Evolutionary conservation across 2,113 vertebrate species (phyloP).

Genomic region (Pygoscelis antarcticus): DNA sequence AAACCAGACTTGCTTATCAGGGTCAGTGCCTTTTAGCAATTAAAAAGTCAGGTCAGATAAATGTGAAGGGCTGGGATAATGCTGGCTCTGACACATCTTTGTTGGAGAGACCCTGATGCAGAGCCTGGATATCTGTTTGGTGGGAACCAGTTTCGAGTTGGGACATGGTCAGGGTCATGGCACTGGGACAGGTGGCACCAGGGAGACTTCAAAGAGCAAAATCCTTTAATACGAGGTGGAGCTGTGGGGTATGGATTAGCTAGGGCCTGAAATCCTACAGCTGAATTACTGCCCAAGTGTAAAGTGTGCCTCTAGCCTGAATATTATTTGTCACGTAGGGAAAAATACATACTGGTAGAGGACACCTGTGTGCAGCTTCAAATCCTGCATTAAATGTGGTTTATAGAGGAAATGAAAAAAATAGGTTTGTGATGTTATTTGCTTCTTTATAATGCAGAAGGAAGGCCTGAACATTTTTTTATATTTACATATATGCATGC

Average conservation of each 20-base stretch:
- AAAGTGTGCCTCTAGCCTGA: background rate
- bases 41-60: conserved; percentile 3
- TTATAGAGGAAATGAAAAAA: background rate
- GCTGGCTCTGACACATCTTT: background rate
- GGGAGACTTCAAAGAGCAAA: background rate
- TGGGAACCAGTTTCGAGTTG: background rate
- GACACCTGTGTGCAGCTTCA: background rate
- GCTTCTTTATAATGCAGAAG: background rate
- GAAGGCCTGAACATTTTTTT: background rate
- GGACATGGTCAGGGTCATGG: background rate
- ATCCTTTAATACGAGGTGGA: background rate
- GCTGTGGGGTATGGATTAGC: background rate
- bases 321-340: background rate
- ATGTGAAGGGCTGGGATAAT: accelerated
- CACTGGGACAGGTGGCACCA: too few species aligned
- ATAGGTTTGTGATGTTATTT: background rate
- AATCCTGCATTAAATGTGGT: background rate
- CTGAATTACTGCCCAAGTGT: background rate
- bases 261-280: background rate
- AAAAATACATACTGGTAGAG: background rate
- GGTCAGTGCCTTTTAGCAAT: background rate
- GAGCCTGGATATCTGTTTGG: background rate
- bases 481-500: background rate
- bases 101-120: accelerated
- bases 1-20: background rate